These are phyloP conservation scores for Aculops lycopersici DNA, from an alignment of 1,140 invertebrate species.

Conservation along the genomic window DNA sequence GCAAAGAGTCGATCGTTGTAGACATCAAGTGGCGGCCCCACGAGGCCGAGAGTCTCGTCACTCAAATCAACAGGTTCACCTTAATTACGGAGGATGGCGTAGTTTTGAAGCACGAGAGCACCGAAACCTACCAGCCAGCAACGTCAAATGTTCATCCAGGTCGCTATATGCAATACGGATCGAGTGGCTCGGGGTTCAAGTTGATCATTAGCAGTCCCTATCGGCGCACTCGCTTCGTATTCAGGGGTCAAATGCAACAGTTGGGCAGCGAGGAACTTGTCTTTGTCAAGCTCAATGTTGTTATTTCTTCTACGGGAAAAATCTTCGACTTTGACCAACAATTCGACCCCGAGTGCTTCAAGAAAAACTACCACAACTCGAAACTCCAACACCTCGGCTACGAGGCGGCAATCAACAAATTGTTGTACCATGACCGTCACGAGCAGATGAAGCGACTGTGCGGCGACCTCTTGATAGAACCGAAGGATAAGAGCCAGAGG, in stretches of 20 bases:
- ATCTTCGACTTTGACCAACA: slow-evolving; percentile 4
- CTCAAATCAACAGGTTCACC: neutral
- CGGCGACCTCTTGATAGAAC: too few species aligned
- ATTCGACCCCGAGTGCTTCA: slow-evolving; percentile 21
- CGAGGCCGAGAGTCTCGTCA: too few species aligned
- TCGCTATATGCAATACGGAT: neutral
- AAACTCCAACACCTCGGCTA: too few species aligned
- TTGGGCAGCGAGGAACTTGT: neutral
- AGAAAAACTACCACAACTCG: too few species aligned
- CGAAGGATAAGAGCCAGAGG: too few species aligned
- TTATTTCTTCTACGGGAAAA: slow-evolving; percentile 2
- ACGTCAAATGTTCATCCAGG: neutral
- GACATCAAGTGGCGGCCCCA: neutral
- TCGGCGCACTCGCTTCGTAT: neutral
- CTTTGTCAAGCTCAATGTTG: neutral
- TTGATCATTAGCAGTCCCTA: neutral
- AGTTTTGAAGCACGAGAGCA: neutral
- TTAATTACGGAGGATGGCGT: neutral
- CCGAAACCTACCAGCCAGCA: neutral
- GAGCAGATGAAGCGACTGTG: too few species aligned
- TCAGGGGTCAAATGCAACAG: neutral
- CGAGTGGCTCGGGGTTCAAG: neutral
- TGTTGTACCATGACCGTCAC: too few species aligned
- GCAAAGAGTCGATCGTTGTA: neutral
- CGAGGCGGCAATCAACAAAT: too few species aligned